Conservation (phyloP, 2,113 vertebrate genomes). For the Edolisoma coerulescens region DNA sequence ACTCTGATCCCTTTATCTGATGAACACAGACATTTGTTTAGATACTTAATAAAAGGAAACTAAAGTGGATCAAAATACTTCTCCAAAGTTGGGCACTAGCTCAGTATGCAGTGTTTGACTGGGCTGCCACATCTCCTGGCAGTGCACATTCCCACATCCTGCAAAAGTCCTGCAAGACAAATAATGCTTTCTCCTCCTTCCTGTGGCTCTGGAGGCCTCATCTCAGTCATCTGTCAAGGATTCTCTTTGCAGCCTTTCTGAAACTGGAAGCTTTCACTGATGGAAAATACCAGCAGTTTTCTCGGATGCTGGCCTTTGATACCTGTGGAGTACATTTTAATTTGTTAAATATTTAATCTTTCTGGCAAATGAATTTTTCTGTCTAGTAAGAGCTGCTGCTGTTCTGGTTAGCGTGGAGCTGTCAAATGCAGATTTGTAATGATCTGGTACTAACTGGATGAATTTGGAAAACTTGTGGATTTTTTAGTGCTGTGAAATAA, state of each 20-base stretch:
- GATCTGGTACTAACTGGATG: not conserved
- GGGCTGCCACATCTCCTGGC: not conserved
- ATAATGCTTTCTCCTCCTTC: not conserved
- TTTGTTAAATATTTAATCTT: not conserved
- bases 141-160: not conserved
- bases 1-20: not conserved
- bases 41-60: not conserved
- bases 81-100: not conserved
- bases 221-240: not conserved
- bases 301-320: not conserved
- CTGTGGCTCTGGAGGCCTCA: not conserved
- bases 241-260: not conserved
- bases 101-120: not conserved
- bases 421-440: not conserved
- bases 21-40: not conserved
- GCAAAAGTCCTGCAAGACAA: not conserved
- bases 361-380: not conserved
- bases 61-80: not conserved
- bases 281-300: not conserved
- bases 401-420: not conserved
- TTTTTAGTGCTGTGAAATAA: conserved; percentile 30
- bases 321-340: not conserved
- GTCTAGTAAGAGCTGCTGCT: not conserved
- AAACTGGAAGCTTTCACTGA: not conserved
- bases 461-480: not conserved